Evolutionary conservation across 1,140 invertebrate species (phyloP).

Genomic region (Anastatus disparis): DNA sequence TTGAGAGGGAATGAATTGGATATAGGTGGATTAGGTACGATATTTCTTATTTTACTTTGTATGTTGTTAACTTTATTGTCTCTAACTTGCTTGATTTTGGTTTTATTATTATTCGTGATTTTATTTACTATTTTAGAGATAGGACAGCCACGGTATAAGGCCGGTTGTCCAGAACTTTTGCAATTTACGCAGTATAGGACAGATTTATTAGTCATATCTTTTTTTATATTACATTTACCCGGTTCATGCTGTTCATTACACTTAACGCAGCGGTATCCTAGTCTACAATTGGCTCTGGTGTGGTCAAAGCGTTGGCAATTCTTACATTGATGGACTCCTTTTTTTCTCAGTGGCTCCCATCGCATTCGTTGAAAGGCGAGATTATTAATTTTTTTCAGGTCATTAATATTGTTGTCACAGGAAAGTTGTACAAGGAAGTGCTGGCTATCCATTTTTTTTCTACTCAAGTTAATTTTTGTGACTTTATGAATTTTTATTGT

Average conservation of each 20-base stretch:
- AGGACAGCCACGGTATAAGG: conserved; percentile 39
- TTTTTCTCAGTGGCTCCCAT: conserved; percentile 39
- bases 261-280: conserved; percentile 32
- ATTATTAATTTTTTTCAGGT: not conserved
- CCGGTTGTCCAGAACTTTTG: conserved; percentile 9
- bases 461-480: not conserved
- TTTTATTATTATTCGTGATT: not conserved
- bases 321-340: conserved; percentile 23
- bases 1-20: no score
- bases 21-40: no score
- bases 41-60: no score
- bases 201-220: not conserved
- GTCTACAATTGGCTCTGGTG: conserved; percentile 12
- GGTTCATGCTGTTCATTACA: conserved; percentile 25
- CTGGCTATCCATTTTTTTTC: not conserved
- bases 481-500: not conserved
- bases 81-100: no score
- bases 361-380: conserved; percentile 19
- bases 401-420: not conserved
- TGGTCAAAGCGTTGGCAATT: conserved; percentile 41
- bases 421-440: not conserved
- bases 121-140: not conserved
- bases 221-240: conserved; percentile 9
- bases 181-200: conserved; percentile 33
- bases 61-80: not conserved